Evolutionary conservation across 2,888 invertebrate genomes (phyloP).

Genomic region (Campopleginae sp.): DNA sequence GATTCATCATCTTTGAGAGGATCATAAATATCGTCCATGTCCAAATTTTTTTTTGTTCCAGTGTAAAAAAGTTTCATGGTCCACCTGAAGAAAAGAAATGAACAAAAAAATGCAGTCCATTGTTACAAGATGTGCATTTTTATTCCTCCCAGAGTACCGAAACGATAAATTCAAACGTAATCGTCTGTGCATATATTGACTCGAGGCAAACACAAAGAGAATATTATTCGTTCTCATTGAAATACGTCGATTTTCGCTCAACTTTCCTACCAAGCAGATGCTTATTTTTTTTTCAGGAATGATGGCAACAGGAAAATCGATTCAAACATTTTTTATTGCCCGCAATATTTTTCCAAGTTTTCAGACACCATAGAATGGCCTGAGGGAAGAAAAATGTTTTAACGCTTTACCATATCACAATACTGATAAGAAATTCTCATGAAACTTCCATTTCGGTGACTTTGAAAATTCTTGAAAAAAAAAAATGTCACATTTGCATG

Average conservation of each 20-base stretch:
- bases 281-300: neutral
- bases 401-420: neutral
- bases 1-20: conserved; percentile 80
- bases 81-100: conserved; percentile 81
- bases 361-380: neutral
- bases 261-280: neutral
- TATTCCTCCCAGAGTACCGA: neutral
- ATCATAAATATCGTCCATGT: conserved; percentile 80
- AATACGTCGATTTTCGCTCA: neutral
- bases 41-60: conserved; percentile 78
- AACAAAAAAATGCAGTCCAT: neutral
- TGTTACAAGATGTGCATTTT: neutral
- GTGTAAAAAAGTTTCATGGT: conserved; percentile 79
- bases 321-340: neutral
- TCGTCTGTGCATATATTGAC: conserved; percentile 25
- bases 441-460: neutral
- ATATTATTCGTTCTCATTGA: neutral
- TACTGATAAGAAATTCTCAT: conserved; percentile 1
- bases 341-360: neutral
- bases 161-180: neutral
- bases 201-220: neutral
- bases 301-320: neutral
- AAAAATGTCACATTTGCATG: neutral
- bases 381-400: neutral
- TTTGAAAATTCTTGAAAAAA: neutral